These are phyloP conservation scores for Ibidorhyncha struthersii DNA, from an alignment of 2,113 vertebrate genomes.

Conservation along the genomic window DNA sequence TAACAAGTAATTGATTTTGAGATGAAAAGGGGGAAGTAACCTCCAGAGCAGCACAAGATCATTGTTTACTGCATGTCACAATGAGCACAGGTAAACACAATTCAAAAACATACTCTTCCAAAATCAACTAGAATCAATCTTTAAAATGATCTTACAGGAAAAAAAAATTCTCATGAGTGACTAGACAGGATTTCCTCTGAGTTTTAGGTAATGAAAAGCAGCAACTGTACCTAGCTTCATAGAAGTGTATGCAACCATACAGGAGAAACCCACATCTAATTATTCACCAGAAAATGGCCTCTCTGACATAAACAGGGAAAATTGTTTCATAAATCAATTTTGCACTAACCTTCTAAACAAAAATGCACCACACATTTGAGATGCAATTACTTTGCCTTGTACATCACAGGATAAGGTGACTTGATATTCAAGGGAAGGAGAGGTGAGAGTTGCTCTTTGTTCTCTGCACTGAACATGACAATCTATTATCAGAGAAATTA, in stretches of 20 bases:
- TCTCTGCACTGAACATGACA: conserved; percentile 22
- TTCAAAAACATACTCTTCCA: conserved; percentile 5
- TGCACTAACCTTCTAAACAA: conserved; percentile 61
- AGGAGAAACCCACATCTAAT: conserved; percentile 46
- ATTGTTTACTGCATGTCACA: not conserved
- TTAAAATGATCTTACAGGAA: not conserved
- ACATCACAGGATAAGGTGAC: conserved; percentile 39
- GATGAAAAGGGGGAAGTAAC: not conserved
- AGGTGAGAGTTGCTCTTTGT: conserved; percentile 37
- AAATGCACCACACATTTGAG: conserved; percentile 37
- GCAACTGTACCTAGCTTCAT: not conserved
- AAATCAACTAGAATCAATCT: conserved; percentile 2
- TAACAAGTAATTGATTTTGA: not conserved
- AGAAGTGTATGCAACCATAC: not conserved
- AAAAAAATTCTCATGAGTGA: not conserved
- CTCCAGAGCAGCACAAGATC: not conserved
- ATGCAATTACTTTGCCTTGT: conserved; percentile 61
- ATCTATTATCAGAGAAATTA: conserved; percentile 55
- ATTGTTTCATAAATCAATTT: conserved; percentile 73
- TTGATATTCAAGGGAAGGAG: conserved; percentile 28
- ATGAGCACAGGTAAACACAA: not conserved
- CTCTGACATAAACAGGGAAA: conserved; percentile 63
- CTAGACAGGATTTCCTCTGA: conserved; percentile 18
- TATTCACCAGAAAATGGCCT: conserved; percentile 60
- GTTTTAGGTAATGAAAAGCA: conserved; percentile 20